These are phyloP conservation scores for Carposina sasakii DNA, from an alignment of 1,140 invertebrate genomes.

Conservation along the genomic window DNA sequence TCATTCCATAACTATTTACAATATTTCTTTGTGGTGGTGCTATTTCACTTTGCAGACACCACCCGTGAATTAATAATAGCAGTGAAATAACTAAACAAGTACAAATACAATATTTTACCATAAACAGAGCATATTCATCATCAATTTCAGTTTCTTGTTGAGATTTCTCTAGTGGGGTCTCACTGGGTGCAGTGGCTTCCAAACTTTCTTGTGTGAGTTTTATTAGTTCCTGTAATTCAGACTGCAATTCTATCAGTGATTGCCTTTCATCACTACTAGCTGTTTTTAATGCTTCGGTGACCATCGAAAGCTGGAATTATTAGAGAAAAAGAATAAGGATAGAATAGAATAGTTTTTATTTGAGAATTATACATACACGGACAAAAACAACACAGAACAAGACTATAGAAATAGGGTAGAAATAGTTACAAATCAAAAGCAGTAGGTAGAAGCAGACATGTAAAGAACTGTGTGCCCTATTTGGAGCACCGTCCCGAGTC, in stretches of 20 bases:
- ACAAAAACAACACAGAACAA: too few species aligned
- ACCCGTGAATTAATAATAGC: neutral
- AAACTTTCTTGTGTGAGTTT: conserved; percentile 76
- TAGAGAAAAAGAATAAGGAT: too few species aligned
- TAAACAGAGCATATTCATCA: conserved; percentile 81
- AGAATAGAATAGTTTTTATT: too few species aligned
- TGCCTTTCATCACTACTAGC: conserved; percentile 71
- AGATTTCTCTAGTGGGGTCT: conserved; percentile 11
- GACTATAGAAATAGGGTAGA: too few species aligned
- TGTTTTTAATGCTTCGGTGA: conserved; percentile 73
- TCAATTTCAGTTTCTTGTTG: conserved; percentile 55
- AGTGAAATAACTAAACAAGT: conserved; percentile 3
- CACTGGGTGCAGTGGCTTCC: conserved; percentile 16
- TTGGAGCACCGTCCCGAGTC: too few species aligned
- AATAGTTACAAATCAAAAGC: too few species aligned
- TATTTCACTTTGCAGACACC: too few species aligned
- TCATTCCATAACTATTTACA: too few species aligned
- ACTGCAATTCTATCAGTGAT: conserved; percentile 74
- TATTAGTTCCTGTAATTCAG: conserved; percentile 78
- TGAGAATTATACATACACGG: too few species aligned
- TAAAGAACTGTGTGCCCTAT: too few species aligned
- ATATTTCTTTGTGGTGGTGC: too few species aligned
- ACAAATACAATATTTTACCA: conserved; percentile 59
- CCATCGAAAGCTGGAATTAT: conserved; percentile 75
- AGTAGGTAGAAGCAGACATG: too few species aligned